Conservation (phyloP, 2,888 invertebrate species). For the Cheilosia variabilis region DNA sequence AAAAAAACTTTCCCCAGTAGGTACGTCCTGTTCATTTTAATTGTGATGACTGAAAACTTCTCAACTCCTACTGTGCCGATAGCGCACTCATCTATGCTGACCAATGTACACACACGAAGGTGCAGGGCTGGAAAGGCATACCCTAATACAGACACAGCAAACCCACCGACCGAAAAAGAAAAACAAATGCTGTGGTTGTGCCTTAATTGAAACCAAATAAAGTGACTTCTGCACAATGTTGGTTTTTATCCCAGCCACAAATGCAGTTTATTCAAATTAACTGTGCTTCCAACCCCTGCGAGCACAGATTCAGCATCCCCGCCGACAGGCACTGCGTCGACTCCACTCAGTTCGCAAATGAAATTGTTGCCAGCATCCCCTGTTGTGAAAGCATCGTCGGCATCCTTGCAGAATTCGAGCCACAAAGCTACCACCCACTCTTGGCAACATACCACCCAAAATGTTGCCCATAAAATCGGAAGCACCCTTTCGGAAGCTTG, state of each 20-base stretch:
- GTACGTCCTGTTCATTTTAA: constrained; percentile 19
- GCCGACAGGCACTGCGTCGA: constrained; percentile 26
- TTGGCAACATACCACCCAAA: constrained; percentile 14
- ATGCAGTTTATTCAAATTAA: constrained; percentile 44
- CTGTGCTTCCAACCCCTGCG: neutral
- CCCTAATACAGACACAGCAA: neutral
- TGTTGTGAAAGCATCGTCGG: neutral
- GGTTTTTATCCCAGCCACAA: constrained; percentile 52
- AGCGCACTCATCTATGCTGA: neutral
- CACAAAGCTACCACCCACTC: neutral
- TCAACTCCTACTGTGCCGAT: neutral
- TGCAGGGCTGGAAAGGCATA: neutral
- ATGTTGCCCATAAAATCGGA: constrained; percentile 57
- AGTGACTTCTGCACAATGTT: constrained; percentile 63
- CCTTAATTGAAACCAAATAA: constrained; percentile 71
- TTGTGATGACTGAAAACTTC: constrained; percentile 34
- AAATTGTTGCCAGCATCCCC: constrained; percentile 47
- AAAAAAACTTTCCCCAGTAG: neutral
- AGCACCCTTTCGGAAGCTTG: constrained; percentile 13
- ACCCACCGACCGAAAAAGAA: constrained; percentile 1
- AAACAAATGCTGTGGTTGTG: constrained; percentile 65
- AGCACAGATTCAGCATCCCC: constrained; percentile 58
- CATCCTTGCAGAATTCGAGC: neutral
- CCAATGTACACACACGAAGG: neutral
- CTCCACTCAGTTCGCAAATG: constrained; percentile 43